A percentile compares a stretch with the other conserved stretches of the same genome.
Evolutionary conservation across 2,113 vertebrate genomes (phyloP).

Genomic region (Cromileptes altivelis): DNA sequence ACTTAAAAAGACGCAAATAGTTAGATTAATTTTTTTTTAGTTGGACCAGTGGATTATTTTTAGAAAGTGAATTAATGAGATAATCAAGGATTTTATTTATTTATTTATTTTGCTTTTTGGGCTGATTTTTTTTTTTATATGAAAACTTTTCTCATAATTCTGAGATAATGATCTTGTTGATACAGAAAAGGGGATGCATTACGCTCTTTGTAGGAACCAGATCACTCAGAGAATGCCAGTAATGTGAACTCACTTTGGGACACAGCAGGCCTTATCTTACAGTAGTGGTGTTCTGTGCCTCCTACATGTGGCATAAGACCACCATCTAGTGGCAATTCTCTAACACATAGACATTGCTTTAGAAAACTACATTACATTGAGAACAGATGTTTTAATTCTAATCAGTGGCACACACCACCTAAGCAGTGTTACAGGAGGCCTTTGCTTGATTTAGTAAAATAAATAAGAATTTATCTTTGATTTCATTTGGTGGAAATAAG

Average conservation of each 20-base stretch:
- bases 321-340: conserved; percentile 42
- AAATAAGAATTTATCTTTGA: neutral
- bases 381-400: neutral
- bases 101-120: no score
- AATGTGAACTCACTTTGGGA: neutral
- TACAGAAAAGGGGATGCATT: no score
- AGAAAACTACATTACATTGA: neutral
- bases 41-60: no score
- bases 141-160: no score
- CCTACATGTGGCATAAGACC: neutral
- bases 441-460: neutral
- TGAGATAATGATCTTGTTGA: no score
- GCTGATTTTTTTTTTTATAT: no score
- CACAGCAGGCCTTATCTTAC: neutral
- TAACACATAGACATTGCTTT: neutral
- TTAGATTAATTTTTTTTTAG: no score
- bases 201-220: neutral
- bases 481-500: neutral
- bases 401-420: neutral
- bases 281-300: neutral
- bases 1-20: no score
- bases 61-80: no score
- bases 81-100: no score
- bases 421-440: neutral
- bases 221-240: neutral